phyloP scores from a whole-genome alignment of 2,113 vertebrate genomes.

The Centropus unirufus region DNA sequence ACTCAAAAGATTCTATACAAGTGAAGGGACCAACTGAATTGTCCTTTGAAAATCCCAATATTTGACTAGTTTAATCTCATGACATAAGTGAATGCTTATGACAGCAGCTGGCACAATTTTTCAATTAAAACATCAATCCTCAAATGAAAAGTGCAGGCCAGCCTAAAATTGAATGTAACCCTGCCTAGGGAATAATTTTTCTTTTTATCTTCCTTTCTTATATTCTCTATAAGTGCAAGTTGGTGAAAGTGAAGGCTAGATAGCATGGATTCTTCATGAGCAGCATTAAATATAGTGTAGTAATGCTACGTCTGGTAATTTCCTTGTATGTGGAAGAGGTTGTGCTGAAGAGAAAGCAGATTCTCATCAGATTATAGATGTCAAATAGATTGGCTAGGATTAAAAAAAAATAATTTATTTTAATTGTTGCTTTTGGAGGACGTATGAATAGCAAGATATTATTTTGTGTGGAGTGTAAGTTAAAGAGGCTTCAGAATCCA shows the following conservation, averaged over 20 bases:
- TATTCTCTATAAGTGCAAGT: background rate
- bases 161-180: background rate
- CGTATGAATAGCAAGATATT: background rate
- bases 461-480: background rate
- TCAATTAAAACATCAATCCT: background rate
- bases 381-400: background rate
- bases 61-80: background rate
- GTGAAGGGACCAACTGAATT: background rate
- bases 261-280: background rate
- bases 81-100: accelerated
- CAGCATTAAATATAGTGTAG: background rate
- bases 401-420: background rate
- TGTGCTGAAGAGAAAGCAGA: background rate
- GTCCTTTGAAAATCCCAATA: background rate
- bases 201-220: background rate
- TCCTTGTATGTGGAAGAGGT: background rate
- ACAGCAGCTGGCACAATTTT: background rate
- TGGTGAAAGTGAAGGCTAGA: background rate
- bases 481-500: background rate
- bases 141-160: background rate
- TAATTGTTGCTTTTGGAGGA: background rate
- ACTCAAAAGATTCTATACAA: background rate
- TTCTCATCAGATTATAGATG: background rate
- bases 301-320: background rate
- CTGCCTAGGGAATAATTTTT: background rate